Evolutionary conservation across 2,113 vertebrate genomes (phyloP).

Genomic region (Cyanistes caeruleus): DNA sequence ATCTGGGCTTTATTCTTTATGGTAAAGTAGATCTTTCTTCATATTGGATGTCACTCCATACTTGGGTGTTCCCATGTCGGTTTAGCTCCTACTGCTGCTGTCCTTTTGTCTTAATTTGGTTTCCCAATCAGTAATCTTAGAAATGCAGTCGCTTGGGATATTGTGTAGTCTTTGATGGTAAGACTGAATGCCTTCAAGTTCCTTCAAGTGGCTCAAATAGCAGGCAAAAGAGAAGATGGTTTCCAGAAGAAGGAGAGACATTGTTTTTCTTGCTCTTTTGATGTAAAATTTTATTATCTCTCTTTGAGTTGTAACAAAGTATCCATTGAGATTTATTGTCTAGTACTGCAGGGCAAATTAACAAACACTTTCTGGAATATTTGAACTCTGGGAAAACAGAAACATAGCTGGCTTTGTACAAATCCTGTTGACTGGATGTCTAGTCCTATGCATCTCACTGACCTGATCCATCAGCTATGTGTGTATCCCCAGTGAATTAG

Average conservation of each 20-base stretch:
- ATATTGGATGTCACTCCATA: neutral
- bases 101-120: neutral
- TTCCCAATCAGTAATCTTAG: neutral
- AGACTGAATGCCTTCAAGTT: neutral
- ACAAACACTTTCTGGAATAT: neutral
- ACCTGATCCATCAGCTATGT: neutral
- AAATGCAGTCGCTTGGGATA: neutral
- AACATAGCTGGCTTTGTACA: neutral
- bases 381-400: neutral
- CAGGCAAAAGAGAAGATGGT: neutral
- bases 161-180: neutral
- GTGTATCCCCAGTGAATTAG: neutral
- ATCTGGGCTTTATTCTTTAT: neutral
- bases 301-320: neutral
- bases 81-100: neutral
- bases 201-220: neutral
- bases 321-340: neutral
- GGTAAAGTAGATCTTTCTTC: neutral
- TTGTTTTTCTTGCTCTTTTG: neutral
- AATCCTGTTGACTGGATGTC: neutral
- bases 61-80: neutral
- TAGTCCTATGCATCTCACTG: neutral
- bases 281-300: neutral
- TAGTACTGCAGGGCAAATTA: neutral
- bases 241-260: neutral